phyloP scores from a whole-genome alignment of 2,797 vertebrate species.

The Myiothlypis coronata region DNA sequence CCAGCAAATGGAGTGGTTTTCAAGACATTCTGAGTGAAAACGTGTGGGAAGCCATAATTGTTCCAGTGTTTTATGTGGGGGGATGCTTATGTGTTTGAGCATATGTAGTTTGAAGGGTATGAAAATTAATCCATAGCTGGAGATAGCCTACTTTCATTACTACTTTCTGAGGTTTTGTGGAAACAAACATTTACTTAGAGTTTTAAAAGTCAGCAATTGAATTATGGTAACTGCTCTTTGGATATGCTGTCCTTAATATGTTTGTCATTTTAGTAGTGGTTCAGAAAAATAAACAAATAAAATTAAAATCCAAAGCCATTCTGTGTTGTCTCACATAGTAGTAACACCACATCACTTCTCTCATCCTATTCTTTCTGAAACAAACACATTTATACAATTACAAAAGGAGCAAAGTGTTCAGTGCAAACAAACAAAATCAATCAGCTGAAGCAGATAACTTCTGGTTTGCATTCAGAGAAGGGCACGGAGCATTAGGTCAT shows the following conservation, averaged over 20 bases:
- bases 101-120: neutral
- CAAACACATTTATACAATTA: neutral
- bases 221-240: neutral
- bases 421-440: neutral
- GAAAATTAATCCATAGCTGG: neutral
- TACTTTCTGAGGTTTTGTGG: neutral
- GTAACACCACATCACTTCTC: neutral
- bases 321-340: neutral
- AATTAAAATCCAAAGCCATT: neutral
- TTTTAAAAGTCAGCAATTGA: neutral
- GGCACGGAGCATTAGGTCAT: neutral
- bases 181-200: neutral
- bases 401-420: neutral
- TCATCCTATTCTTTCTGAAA: neutral
- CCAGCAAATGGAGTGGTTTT: neutral
- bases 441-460: neutral
- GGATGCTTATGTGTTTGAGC: neutral
- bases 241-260: neutral
- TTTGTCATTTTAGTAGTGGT: neutral
- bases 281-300: neutral
- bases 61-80: neutral
- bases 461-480: neutral
- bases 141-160: neutral
- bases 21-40: neutral
- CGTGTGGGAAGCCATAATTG: neutral